Base-by-base conservation (phyloP, 2,888 invertebrate species). In the Platycheirus rosarum region DNA sequence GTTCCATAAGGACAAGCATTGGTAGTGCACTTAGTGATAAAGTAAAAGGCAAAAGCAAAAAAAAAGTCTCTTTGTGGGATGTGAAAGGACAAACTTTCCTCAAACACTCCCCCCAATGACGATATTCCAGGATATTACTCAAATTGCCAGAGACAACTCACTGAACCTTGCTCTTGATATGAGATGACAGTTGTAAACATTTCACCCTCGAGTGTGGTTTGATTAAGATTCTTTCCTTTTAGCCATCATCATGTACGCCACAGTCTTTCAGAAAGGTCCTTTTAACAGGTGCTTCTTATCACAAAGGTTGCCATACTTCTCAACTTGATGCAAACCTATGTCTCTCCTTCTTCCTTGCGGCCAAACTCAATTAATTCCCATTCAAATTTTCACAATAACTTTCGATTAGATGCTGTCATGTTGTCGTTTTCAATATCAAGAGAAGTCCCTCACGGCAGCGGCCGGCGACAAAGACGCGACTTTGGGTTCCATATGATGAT, bases 331-430 rank as follows among this genome's bases (percentile, higher is more conserved):
- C 51, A 29, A 13, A 32, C 5, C 29, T 26, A 26, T 44, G n/a
- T n/a, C 53, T 35, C 1, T 7, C 53, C 18, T 42, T n/a, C 29
- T 32, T 49, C 68, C 77, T 68, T 77, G 76, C 76, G 82, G 82
- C 82, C 82, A 82, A 82, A 82, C 82, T 76, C 82, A 82, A 82
- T 82, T 82, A 82, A 73, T 82, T 82, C 66, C 73, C 82, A 82
- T 82, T 82, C 76, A 77, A 82, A 82, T 73, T 77, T 82, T 51
- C 71, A 82, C 82, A 82, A 82, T 82, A 82, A 76, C 82, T 82
- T 76, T 82, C 82, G 82, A 76, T 82, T 77, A 82, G 82, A 71
- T 63, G 71, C 62, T 82, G 70, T 71, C 68, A 70, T 75, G 66
- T 66, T 29, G 55, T 55, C 68, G 55, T 37, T 37, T 63, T 57